Conservation (phyloP, 2,113 vertebrate genomes). For the Corythornis madagascariensis region DNA sequence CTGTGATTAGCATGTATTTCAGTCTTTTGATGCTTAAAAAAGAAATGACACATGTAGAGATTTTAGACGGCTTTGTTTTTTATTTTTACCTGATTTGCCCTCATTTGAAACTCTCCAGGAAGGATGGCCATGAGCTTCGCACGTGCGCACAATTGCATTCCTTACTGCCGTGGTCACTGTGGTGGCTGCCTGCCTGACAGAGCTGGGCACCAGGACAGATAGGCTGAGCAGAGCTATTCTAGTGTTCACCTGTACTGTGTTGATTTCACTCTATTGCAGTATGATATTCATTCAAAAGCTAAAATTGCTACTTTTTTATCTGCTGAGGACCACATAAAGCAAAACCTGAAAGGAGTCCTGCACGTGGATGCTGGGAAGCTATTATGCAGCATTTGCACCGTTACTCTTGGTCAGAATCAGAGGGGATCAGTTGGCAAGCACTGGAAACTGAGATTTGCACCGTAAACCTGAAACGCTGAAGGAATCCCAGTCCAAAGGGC, state of each 20-base stretch:
- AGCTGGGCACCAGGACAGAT: background rate
- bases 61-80: background rate
- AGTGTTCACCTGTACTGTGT: background rate
- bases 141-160: background rate
- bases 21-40: background rate
- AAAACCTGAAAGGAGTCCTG: background rate
- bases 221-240: background rate
- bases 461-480: background rate
- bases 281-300: background rate
- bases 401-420: background rate
- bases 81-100: background rate
- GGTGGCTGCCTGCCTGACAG: background rate
- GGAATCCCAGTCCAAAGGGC: constrained; percentile 25
- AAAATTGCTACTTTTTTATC: constrained; percentile 15
- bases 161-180: background rate
- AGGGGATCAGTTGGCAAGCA: background rate
- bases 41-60: background rate
- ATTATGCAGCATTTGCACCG: background rate
- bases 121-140: background rate
- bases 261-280: background rate
- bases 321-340: constrained; percentile 7
- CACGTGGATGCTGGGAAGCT: background rate
- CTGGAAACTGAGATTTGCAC: background rate
- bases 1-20: background rate
- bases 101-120: background rate